Conservation (phyloP, 2,888 invertebrate genomes). For the Hypsopygia costalis region DNA sequence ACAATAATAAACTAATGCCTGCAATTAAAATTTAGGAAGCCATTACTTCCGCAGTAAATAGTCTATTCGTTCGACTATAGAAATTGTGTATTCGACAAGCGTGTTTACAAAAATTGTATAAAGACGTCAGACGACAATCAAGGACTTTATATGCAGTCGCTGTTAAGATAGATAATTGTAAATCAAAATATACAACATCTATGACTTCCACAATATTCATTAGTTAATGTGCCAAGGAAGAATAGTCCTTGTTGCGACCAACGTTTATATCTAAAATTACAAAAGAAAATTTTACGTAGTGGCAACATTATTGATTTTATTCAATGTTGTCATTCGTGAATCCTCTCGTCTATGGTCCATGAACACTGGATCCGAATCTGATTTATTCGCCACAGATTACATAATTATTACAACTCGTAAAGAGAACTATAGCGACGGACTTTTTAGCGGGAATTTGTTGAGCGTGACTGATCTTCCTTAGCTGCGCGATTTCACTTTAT, state of each 20-base stretch:
- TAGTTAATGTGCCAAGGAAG: slow-evolving; percentile 43
- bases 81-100: slow-evolving; percentile 78
- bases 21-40: slow-evolving; percentile 80
- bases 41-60: slow-evolving; percentile 81
- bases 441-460: no score
- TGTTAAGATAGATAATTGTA: slow-evolving; percentile 55
- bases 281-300: slow-evolving; percentile 41
- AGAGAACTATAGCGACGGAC: no score
- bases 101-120: slow-evolving; percentile 80
- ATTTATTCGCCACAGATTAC: no score
- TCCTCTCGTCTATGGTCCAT: slow-evolving; percentile 32
- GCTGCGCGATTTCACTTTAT: no score
- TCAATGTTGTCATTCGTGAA: slow-evolving; percentile 39
- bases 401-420: no score
- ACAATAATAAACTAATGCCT: slow-evolving; percentile 53
- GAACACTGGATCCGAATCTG: no score
- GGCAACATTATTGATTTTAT: slow-evolving; percentile 72
- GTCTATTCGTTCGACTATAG: slow-evolving; percentile 70
- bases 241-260: slow-evolving; percentile 47
- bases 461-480: no score
- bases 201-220: slow-evolving; percentile 28
- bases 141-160: slow-evolving; percentile 37
- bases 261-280: slow-evolving; percentile 54
- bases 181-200: slow-evolving; percentile 30
- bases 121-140: slow-evolving; percentile 56